Base-by-base conservation (phyloP, 2,888 invertebrate genomes). In the Torymus aiolomorphi region DNA sequence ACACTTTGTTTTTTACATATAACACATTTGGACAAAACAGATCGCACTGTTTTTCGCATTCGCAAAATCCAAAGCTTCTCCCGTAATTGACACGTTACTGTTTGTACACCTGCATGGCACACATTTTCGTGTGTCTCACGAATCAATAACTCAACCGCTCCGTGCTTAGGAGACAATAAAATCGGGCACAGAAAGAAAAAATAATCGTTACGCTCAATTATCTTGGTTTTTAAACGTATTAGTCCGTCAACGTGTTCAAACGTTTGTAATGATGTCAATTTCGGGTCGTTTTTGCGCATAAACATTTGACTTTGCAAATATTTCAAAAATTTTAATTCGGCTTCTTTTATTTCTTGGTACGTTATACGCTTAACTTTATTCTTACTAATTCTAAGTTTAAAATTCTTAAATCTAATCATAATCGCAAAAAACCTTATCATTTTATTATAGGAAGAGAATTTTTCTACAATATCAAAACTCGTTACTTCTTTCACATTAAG, bases 11-110 rank as follows among this genome's bases (percentile, higher is more conserved):
- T 85, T 76, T 81, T 82, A 75, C 83, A 85, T 16, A 73, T 31
- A 16, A 82, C 31, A 63, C 84, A 84, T 31, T 67, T 59, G 8
- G 66, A 59, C 12, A 83, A 73, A 11, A 83, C 75, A 8, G 69
- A 24, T 24, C 80, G 71, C 12, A 81, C 52, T 4, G 71, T 54
- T 24, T 72, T 76, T 61, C 80, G 42, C 8, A 76, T 66, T 5
- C 57, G 20, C 0, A 82, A n/a, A n/a, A 83, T 81, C 82, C 83
- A 83, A 18, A 75, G 81, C n/a, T 56, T 67, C 12, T 83, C 82
- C 18, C 81, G 31, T 14, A 84, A 62, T n/a, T 63, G 31, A 20
- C 52, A 83, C 76, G 84, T 72, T 1, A 80, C 31, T 1, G 80
- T 81, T 14, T 84, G 76, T 10, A 70, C 52, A 42, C 82, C 80